Base-by-base conservation (phyloP, 1,140 invertebrate genomes). In the Harpegnathos saltator region DNA sequence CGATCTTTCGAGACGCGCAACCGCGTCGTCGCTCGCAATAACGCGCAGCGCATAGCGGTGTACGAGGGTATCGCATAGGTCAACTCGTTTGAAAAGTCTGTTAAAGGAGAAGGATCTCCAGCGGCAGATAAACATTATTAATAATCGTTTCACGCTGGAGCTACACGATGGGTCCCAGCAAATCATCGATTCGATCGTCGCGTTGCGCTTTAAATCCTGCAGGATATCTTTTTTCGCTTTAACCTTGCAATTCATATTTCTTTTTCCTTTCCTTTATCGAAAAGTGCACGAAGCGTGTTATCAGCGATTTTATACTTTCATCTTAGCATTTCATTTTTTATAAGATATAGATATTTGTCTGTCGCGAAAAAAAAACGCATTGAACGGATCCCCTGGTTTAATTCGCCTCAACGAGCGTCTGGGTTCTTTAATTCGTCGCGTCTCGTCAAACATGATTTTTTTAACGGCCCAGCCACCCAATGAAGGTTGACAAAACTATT, bases 401-500 rank as follows among this genome's bases (percentile, higher is more conserved):
- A 87, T 78, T 58, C 24, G 12, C 9, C 12, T 15, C 15, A 59
- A 80, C 14, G 14, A 69, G 4, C 52, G 58, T 71, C 50, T 78
- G 50, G 75, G 44, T 9, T 17, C 5, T 65, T 29, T 48, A 61
- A 87, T 83, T 86, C 61, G 81, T 12, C 48, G 29, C 58, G 48
- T 12, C 15, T 63, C 80, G 12, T 83, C 73, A 80, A 86, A 69
- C 29, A n/a, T 48, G 22, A 4, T 19, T 44, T 44, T 84, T 87
- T 74, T 33, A 59, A 78, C 24, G 54, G 50, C 58, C 56, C 62
- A 52, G 66, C 38, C 12, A n/a, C 58, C 71, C 26, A 86, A 88
- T 81, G 78, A 83, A 84, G 89, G 87, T 89, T 85, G 90, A 89
- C 85, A 86, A 90, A 90, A 83, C 85, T 85, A 86, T 85, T 86